phyloP scores from a whole-genome alignment of 2,888 invertebrate species.

The Nemotelus nigrinus region DNA sequence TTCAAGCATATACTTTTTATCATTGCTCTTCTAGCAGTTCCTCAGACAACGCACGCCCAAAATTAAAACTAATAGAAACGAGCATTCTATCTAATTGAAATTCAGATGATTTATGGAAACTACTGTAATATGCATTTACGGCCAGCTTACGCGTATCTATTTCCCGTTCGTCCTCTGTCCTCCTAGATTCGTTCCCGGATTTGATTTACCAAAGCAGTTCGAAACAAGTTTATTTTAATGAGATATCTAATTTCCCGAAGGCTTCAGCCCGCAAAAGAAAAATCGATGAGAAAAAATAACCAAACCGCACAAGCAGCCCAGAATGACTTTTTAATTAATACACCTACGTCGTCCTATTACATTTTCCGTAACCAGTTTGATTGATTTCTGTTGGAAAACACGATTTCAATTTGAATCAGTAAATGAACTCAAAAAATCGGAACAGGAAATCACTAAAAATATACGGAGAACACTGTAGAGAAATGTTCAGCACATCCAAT shows the following conservation, averaged over 20 bases:
- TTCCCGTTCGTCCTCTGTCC: too few species aligned
- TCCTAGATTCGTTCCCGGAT: background rate
- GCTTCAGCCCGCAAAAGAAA: background rate
- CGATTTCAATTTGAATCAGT: background rate
- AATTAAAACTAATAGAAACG: too few species aligned
- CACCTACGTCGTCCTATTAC: background rate
- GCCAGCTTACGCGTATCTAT: too few species aligned
- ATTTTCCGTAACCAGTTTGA: background rate
- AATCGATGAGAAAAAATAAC: background rate
- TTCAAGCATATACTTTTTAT: too few species aligned
- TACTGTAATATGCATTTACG: too few species aligned
- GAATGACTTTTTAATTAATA: conserved; percentile 28
- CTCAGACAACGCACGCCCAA: too few species aligned
- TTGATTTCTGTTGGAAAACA: conserved; percentile 12
- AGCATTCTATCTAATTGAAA: too few species aligned
- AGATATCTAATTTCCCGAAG: background rate
- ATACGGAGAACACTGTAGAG: background rate
- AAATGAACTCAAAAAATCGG: conserved; percentile 2
- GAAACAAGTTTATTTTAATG: conserved; percentile 1
- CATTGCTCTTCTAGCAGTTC: too few species aligned
- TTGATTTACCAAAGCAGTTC: background rate
- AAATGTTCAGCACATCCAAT: background rate
- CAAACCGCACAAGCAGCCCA: background rate
- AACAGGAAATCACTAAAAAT: background rate
- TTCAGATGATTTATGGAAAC: too few species aligned